Conservation (phyloP, 2,888 invertebrate genomes). For the Parelbella ahira region DNA sequence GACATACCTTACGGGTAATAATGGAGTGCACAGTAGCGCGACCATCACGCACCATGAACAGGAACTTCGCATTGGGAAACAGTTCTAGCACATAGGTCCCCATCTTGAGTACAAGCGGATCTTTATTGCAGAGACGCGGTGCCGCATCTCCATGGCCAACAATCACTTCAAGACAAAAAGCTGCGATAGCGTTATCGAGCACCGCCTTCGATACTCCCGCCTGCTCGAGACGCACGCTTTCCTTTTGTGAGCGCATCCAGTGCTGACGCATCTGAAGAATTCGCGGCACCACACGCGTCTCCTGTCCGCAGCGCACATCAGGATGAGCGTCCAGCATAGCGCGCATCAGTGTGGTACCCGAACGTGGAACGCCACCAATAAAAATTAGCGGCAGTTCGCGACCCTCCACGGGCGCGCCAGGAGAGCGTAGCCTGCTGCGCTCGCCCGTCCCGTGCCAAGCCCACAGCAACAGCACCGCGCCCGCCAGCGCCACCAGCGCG, state of each 20-base stretch:
- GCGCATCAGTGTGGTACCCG: conserved; percentile 98
- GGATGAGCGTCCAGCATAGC: conserved; percentile 99
- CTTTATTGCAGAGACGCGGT: conserved; percentile 98
- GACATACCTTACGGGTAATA: conserved; percentile 92
- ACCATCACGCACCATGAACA: conserved; percentile 99
- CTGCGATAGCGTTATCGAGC: conserved; percentile 96
- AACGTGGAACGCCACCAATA: conserved; percentile 98
- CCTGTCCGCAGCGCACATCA: conserved; percentile 97
- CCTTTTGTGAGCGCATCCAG: conserved; percentile 96
- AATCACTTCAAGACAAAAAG: conserved; percentile 97
- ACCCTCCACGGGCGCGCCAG: conserved; percentile 73
- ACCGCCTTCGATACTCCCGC: conserved; percentile 96
- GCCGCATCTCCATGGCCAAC: conserved; percentile 98
- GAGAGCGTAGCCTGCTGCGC: conserved; percentile 19
- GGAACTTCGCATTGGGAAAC: conserved; percentile 98
- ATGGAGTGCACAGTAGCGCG: conserved; percentile 99
- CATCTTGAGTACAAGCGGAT: conserved; percentile 98
- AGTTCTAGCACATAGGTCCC: conserved; percentile 94
- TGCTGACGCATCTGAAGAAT: conserved; percentile 97
- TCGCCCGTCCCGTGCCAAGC: conserved; percentile 26
- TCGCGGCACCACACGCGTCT: conserved; percentile 97
- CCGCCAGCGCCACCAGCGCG: conserved; percentile 33
- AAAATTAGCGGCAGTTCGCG: conserved; percentile 96
- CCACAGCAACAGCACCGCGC: conserved; percentile 29
- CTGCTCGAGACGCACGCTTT: conserved; percentile 93